A percentile compares a stretch with the other conserved stretches of the same genome.
phyloP scores from a whole-genome alignment of 2,113 vertebrate species.

The Dipodomys spectabilis region DNA sequence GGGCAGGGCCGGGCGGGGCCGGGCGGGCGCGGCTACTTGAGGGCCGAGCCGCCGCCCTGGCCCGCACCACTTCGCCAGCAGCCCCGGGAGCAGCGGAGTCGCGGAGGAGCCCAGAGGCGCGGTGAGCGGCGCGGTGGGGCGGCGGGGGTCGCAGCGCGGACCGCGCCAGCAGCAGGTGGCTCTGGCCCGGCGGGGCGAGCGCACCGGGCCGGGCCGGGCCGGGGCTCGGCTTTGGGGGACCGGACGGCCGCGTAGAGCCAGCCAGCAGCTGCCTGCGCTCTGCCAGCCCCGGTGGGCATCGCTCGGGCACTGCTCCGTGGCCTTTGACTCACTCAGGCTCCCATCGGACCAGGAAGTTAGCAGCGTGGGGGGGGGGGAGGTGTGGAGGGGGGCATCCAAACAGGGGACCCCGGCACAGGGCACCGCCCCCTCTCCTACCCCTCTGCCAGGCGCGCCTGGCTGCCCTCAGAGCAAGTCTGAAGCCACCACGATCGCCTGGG shows the following conservation, averaged over 20 bases:
- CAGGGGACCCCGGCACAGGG: not conserved
- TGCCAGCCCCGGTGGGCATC: no score
- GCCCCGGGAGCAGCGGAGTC: not conserved
- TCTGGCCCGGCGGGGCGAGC: not conserved
- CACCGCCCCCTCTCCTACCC: not conserved
- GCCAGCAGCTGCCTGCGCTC: no score
- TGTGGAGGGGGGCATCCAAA: not conserved
- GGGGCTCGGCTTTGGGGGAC: not conserved
- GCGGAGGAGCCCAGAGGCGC: not conserved
- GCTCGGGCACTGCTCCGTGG: fast-evolving
- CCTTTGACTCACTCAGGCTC: no score
- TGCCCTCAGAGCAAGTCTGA: not conserved
- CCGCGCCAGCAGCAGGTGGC: not conserved
- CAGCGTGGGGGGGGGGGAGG: not conserved
- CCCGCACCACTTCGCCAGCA: not conserved
- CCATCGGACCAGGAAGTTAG: not conserved
- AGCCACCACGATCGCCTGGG: not conserved
- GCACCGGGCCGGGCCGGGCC: not conserved
- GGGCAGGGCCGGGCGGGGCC: slow-evolving; percentile 18
- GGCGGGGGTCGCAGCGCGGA: not conserved
- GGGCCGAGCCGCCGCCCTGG: not conserved
- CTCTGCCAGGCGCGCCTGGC: not conserved
- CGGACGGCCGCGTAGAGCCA: not conserved
- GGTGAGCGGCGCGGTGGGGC: not conserved
- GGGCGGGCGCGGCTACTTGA: not conserved